Base-by-base conservation (phyloP, 2,888 invertebrate species). In the Polyommatus iphigenia region DNA sequence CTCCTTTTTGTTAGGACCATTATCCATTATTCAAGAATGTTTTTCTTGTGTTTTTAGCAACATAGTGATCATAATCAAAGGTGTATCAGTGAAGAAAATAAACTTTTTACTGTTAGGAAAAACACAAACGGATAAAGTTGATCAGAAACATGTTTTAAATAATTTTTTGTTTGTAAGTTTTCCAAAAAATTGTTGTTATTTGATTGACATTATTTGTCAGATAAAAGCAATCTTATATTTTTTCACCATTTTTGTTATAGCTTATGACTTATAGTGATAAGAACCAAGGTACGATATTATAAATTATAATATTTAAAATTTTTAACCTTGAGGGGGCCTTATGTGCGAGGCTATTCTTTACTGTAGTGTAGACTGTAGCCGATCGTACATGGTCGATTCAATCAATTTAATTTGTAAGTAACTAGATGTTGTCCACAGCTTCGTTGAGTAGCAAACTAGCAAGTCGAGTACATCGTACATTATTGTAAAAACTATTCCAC, bases 1-100 rank as follows among this genome's bases (percentile, higher is more conserved):
- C 83, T 92, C 93, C 83, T 93, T 93, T 86, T 93, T 92, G 82
- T 87, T 91, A 83, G 92, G 91, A 87, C 93, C 93, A 93, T 93
- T 91, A 90, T 93, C 93, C 93, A 93, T 93, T 88, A 91, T 93
- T 88, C 83, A 67, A 41, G 3, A 62, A 29, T 59, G 29, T 84
- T 85, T 86, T 86, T 71, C 59, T 76, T 80, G 78, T 80, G 83
- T 85, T 84, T 83, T 83, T 82, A 85, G 85, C 83, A 86, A 87
- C 93, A 93, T 93, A 88, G 89, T 92, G 89, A 88, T 73, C 54
- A 71, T 77, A 71, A 54, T 71, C n/a, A 77, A 54, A 29, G 32
- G 20, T 13, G 15, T 71, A 20, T 62, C 41, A 77, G 54, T 54
- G 8, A n/a, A 4, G 15, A 8, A 46, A 32, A 77, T 36, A 67